Conservation (phyloP, 2,888 invertebrate species). For the Lepidochrysops patricia region DNA sequence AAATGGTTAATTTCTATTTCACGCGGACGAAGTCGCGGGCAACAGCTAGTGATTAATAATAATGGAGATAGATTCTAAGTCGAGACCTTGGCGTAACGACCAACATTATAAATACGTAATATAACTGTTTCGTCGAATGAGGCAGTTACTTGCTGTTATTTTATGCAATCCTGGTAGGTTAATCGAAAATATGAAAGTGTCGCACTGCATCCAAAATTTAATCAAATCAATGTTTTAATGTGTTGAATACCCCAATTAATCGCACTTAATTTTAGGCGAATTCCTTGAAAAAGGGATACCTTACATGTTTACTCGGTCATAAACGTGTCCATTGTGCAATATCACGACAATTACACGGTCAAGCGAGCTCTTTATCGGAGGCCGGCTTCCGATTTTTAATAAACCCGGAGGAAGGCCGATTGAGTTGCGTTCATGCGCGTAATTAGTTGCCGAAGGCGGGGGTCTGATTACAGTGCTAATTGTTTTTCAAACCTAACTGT, state of each 20-base stretch:
- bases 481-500: slow-evolving; percentile 38
- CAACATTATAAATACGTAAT: no score
- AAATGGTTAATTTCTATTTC: no score
- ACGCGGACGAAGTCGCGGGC: no score
- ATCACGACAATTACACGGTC: slow-evolving; percentile 41
- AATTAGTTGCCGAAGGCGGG: slow-evolving; percentile 57
- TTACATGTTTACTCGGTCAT: no score
- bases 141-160: no score
- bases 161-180: neutral
- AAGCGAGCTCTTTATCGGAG: slow-evolving; percentile 33
- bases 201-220: no score
- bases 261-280: neutral
- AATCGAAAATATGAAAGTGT: neutral
- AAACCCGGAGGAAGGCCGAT: slow-evolving; percentile 46
- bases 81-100: no score
- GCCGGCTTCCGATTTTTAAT: slow-evolving; percentile 62
- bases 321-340: neutral
- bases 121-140: no score
- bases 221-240: neutral
- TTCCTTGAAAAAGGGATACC: neutral
- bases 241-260: neutral
- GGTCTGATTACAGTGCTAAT: slow-evolving; percentile 55
- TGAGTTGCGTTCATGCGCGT: slow-evolving; percentile 55
- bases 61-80: no score
- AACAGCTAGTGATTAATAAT: no score